Conservation (phyloP, 2,888 invertebrate genomes). For the Cephonodes hylas region DNA sequence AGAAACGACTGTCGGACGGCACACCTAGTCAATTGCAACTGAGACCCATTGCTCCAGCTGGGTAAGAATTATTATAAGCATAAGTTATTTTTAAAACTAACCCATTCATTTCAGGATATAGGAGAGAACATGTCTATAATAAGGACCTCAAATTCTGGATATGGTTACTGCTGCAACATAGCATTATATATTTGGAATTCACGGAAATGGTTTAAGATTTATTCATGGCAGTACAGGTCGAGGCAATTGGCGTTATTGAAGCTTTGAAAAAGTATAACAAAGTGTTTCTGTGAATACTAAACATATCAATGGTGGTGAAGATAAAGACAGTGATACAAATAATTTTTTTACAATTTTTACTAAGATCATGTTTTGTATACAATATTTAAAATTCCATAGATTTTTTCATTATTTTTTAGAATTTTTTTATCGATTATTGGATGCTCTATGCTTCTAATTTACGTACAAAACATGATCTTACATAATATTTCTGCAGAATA, state of each 20-base stretch:
- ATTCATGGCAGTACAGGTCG: not conserved
- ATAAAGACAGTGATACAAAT: not conserved
- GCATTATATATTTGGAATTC: not conserved
- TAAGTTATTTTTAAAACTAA: not conserved
- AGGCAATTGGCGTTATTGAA: not conserved
- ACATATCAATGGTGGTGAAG: not conserved
- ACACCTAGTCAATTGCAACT: slow-evolving; percentile 71
- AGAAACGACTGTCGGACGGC: slow-evolving; percentile 72
- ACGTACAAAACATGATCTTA: not conserved
- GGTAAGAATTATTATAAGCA: slow-evolving; percentile 50
- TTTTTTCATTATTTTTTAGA: no score
- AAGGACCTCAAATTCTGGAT: not conserved
- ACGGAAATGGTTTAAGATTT: not conserved
- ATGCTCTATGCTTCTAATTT: not conserved
- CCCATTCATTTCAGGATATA: not conserved
- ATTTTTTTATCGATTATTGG: no score
- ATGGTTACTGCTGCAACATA: not conserved
- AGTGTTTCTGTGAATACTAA: not conserved
- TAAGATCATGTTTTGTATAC: not conserved
- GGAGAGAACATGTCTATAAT: not conserved
- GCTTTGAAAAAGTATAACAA: not conserved
- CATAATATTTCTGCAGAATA: not conserved
- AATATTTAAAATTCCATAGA: not conserved
- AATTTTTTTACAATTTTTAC: not conserved
- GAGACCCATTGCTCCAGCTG: slow-evolving; percentile 72